Evolutionary conservation across 2,888 invertebrate genomes (phyloP).

Genomic region (Cerceris ruficornis): DNA sequence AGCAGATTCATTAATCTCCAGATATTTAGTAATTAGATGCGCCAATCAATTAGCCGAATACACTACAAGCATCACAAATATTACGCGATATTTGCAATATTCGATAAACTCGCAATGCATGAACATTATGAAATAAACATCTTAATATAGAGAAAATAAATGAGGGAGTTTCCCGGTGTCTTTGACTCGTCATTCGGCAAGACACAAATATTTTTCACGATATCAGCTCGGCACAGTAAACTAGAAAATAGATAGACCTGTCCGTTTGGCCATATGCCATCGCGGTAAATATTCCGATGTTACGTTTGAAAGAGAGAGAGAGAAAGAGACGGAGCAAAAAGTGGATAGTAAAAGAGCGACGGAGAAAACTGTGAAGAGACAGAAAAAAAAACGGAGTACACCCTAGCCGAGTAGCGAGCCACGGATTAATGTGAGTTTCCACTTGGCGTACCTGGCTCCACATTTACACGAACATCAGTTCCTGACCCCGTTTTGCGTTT

Average conservation of each 20-base stretch:
- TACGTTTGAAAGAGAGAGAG: constrained; percentile 66
- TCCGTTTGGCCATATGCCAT: constrained; percentile 67
- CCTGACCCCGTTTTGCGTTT: constrained; percentile 52
- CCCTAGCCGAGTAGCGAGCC: constrained; percentile 36
- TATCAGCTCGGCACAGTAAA: not conserved
- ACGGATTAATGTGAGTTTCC: constrained; percentile 60
- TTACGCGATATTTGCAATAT: too few relatives aligned
- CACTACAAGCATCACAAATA: too few relatives aligned
- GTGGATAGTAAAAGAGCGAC: constrained; percentile 37
- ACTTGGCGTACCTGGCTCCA: constrained; percentile 30
- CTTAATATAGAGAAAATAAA: too few relatives aligned
- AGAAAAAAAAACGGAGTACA: constrained; percentile 28
- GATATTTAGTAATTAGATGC: too few relatives aligned
- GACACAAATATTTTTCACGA: constrained; percentile 7
- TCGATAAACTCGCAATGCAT: too few relatives aligned
- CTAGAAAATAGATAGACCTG: constrained; percentile 14
- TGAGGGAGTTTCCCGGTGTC: not conserved
- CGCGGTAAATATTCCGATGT: constrained; percentile 64
- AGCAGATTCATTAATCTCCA: not conserved
- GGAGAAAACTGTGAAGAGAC: constrained; percentile 11
- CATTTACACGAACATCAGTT: constrained; percentile 47
- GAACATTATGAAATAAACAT: too few relatives aligned
- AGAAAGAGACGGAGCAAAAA: constrained; percentile 65
- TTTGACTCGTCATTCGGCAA: constrained; percentile 5
- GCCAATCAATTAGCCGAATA: too few relatives aligned